Conservation (phyloP, 2,888 invertebrate genomes). For the Caprella mutica region DNA sequence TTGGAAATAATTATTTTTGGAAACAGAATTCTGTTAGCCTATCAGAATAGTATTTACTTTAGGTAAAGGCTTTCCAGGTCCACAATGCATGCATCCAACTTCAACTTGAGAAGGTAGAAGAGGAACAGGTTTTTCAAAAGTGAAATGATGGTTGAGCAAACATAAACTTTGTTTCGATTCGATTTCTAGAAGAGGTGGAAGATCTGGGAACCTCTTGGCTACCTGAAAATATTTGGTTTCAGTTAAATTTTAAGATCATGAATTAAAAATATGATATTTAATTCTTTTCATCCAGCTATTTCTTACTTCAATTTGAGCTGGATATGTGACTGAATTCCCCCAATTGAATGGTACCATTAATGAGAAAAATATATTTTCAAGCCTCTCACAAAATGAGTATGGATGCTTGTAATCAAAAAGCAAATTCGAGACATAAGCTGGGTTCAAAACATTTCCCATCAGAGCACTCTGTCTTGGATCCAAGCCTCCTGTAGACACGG, state of each 20-base stretch:
- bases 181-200: slow-evolving; percentile 34
- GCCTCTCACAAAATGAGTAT: not conserved
- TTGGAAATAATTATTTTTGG: too few relatives aligned
- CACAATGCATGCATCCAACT: slow-evolving; percentile 54
- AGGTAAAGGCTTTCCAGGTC: slow-evolving; percentile 36
- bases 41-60: slow-evolving; percentile 36
- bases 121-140: slow-evolving; percentile 46
- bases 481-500: slow-evolving; percentile 15
- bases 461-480: slow-evolving; percentile 16
- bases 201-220: slow-evolving; percentile 16
- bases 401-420: not conserved
- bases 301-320: slow-evolving; percentile 1
- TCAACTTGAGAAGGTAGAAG: slow-evolving; percentile 50
- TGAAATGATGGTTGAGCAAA: slow-evolving; percentile 45
- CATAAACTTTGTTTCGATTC: slow-evolving; percentile 45
- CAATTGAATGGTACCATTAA: not conserved
- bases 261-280: too few relatives aligned
- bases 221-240: slow-evolving; percentile 17
- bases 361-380: not conserved
- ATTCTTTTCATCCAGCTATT: not conserved
- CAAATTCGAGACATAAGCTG: slow-evolving; percentile 12
- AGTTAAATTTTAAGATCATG: not conserved
- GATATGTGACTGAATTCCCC: not conserved
- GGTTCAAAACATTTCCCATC: slow-evolving; percentile 18
- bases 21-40: too few relatives aligned